Evolutionary conservation across 2,797 vertebrate genomes (phyloP).

Genomic region (Pipistrellus pygmaeus): DNA sequence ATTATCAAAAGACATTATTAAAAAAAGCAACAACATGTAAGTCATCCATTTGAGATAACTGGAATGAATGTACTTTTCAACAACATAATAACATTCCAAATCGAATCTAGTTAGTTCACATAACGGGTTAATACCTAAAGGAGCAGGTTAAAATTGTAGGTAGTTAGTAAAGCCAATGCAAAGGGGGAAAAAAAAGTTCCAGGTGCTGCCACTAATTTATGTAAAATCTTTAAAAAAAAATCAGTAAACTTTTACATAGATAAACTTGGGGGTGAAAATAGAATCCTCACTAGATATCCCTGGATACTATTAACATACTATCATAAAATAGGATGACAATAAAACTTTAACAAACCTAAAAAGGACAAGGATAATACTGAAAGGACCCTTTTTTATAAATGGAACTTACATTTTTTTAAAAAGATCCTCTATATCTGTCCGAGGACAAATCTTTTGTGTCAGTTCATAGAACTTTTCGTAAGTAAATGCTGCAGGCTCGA

Average conservation of each 20-base stretch:
- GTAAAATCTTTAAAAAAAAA: conserved; percentile 84
- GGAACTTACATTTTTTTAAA: conserved; percentile 97
- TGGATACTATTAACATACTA: conserved; percentile 47
- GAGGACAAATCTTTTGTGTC: conserved; percentile 99
- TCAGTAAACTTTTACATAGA: conserved; percentile 81
- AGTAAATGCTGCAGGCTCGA: conserved; percentile 95
- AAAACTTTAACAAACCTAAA: conserved; percentile 78
- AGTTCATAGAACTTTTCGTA: conserved; percentile 99
- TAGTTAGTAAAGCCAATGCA: conserved; percentile 95
- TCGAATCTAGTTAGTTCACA: conserved; percentile 88
- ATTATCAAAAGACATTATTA: conserved; percentile 71
- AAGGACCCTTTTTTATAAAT: conserved; percentile 49
- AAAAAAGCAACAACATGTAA: conserved; percentile 87
- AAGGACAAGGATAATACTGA: conserved; percentile 59
- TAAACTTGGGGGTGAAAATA: conserved; percentile 74
- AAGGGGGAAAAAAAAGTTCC: conserved; percentile 77
- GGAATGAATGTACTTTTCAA: conserved; percentile 82
- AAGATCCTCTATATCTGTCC: conserved; percentile 99
- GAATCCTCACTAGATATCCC: conserved; percentile 63
- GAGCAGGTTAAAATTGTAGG: conserved; percentile 93
- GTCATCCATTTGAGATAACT: conserved; percentile 86
- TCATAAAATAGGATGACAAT: conserved; percentile 63
- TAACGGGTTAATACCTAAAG: conserved; percentile 91
- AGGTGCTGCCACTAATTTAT: conserved; percentile 82
- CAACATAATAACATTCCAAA: conserved; percentile 80